These are phyloP conservation scores for Cyclophora albipunctata DNA, from an alignment of 2,888 invertebrate genomes.

Conservation along the genomic window DNA sequence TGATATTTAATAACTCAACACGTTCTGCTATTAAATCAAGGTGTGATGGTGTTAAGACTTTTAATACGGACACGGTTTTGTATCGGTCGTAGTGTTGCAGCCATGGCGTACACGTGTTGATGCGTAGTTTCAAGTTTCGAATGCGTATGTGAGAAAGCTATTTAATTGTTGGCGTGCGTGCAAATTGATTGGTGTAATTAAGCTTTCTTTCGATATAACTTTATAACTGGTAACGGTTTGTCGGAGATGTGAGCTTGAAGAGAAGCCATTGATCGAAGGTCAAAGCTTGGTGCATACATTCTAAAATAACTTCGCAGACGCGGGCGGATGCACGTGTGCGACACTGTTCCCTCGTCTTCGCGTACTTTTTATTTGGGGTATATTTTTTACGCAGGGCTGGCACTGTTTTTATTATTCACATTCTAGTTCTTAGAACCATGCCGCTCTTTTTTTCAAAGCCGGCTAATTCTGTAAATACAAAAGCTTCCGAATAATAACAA, in stretches of 20 bases:
- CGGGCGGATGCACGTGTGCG: constrained; percentile 72
- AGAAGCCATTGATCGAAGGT: constrained; percentile 16
- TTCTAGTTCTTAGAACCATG: neutral
- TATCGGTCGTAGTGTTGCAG: constrained; percentile 17
- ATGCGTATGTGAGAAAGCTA: constrained; percentile 26
- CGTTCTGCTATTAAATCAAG: constrained; percentile 49
- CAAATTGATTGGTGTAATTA: constrained; percentile 17
- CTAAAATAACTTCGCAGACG: constrained; percentile 63
- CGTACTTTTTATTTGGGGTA: constrained; percentile 55
- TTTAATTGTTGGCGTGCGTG: constrained; percentile 22
- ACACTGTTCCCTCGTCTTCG: constrained; percentile 38
- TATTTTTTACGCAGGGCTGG: constrained; percentile 22
- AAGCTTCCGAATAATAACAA: no score
- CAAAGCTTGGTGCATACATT: constrained; percentile 22
- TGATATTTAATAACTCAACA: constrained; percentile 56
- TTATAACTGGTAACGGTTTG: constrained; percentile 10
- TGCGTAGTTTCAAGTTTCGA: constrained; percentile 21
- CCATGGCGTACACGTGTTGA: neutral
- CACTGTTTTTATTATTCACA: neutral
- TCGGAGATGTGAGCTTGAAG: constrained; percentile 3
- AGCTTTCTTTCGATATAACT: constrained; percentile 17
- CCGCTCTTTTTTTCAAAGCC: no score
- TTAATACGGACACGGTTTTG: constrained; percentile 31
- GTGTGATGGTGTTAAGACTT: constrained; percentile 31
- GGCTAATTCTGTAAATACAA: no score